phyloP scores from a whole-genome alignment of 2,888 invertebrate species.

The Drosophila subquinaria region DNA sequence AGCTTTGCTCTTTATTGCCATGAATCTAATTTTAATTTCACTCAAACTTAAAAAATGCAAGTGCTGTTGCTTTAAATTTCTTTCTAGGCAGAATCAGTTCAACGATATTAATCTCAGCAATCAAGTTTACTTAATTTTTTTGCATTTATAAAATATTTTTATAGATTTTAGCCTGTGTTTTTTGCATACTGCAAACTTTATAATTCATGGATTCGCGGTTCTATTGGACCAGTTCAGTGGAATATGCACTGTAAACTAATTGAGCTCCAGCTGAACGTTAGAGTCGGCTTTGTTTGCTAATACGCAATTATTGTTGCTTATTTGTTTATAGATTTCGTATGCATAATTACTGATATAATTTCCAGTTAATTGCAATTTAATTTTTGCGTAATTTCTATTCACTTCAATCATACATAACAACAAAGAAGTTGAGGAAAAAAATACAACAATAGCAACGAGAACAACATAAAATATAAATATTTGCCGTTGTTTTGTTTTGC shows the following conservation, averaged over 20 bases:
- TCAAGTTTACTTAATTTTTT: neutral
- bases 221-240: constrained; percentile 19
- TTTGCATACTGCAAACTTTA: constrained; percentile 1
- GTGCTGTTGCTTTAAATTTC: neutral
- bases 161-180: neutral
- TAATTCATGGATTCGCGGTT: constrained; percentile 1
- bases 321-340: constrained; percentile 66
- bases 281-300: constrained; percentile 11
- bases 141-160: neutral
- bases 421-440: constrained; percentile 11
- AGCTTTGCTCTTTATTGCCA: neutral
- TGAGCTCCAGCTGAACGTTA: neutral
- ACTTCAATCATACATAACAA: constrained; percentile 18
- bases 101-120: neutral
- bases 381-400: constrained; percentile 62
- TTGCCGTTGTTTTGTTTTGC: constrained; percentile 34
- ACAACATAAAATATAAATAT: constrained; percentile 48
- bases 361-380: constrained; percentile 75
- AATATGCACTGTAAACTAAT: constrained; percentile 5
- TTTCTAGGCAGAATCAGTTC: constrained; percentile 1
- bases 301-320: constrained; percentile 52
- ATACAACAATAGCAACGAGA: constrained; percentile 9
- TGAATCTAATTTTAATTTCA: neutral
- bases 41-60: neutral
- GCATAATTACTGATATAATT: constrained; percentile 75